Evolutionary conservation across 2,797 vertebrate species (phyloP).

Genomic region (Furcifer pardalis): DNA sequence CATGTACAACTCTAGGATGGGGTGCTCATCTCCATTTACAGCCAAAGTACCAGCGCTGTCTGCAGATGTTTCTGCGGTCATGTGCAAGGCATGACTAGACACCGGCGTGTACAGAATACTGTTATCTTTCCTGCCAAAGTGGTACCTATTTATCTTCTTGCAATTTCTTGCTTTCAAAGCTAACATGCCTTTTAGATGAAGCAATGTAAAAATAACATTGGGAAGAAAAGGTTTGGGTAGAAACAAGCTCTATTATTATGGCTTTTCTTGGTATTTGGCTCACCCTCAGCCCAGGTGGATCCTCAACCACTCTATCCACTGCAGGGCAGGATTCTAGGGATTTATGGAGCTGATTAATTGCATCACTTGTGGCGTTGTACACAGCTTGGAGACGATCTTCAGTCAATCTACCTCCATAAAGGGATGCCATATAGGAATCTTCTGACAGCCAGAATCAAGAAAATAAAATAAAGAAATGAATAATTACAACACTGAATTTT

Average conservation of each 20-base stretch:
- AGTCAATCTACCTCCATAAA: constrained; percentile 82
- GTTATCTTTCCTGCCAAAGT: no score
- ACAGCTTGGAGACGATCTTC: constrained; percentile 76
- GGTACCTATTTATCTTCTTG: no score
- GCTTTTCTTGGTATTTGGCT: constrained; percentile 14
- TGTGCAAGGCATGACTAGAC: no score
- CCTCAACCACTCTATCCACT: constrained; percentile 74
- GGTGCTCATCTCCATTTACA: no score
- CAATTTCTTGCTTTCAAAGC: no score
- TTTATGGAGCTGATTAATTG: constrained; percentile 88
- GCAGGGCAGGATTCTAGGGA: constrained; percentile 88
- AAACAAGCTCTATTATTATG: background rate
- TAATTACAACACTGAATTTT: background rate
- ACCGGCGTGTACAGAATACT: no score
- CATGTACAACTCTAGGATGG: no score
- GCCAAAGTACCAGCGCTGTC: no score
- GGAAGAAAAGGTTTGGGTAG: background rate
- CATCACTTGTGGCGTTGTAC: constrained; percentile 82
- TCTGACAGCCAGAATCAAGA: constrained; percentile 52
- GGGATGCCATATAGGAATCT: constrained; percentile 62
- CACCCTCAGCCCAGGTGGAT: constrained; percentile 89
- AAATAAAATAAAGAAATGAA: background rate
- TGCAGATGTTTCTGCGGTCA: no score
- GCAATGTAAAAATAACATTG: background rate
- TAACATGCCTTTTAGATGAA: background rate